phyloP scores from a whole-genome alignment of 2,797 vertebrate species.

The Xenops minutus region DNA sequence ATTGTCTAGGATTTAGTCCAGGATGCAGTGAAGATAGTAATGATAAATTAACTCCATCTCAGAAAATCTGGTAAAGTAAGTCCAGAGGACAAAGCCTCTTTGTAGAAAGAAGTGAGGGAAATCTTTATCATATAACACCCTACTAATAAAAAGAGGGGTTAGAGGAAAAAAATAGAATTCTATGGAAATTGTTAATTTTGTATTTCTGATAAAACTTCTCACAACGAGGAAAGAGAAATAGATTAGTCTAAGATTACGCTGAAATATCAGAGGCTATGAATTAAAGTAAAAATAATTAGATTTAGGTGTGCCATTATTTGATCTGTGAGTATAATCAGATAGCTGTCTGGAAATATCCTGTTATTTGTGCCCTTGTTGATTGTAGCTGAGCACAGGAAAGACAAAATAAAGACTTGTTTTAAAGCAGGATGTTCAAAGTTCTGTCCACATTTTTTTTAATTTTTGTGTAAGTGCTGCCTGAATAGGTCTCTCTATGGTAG shows the following conservation, averaged over 20 bases:
- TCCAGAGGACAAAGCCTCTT: background rate
- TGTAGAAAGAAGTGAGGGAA: background rate
- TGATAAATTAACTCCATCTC: background rate
- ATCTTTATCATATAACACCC: background rate
- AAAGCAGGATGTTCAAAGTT: background rate
- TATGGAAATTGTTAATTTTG: background rate
- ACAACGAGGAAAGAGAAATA: background rate
- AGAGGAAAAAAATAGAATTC: background rate
- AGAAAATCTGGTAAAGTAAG: background rate
- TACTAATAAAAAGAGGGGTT: background rate
- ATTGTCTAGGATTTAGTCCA: background rate
- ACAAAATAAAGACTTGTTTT: background rate
- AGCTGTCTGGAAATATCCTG: background rate
- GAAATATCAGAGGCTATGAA: conserved; percentile 1
- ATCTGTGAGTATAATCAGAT: background rate
- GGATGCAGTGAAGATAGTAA: background rate
- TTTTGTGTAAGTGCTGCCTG: background rate
- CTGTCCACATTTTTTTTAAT: background rate
- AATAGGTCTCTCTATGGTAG: background rate
- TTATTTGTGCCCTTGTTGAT: background rate
- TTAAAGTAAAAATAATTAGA: conserved; percentile 34
- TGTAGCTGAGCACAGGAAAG: background rate
- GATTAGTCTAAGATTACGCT: background rate
- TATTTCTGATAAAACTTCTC: conserved; percentile 19
- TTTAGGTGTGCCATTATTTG: conserved; percentile 16